Conservation (phyloP, 2,797 vertebrate species). For the Lacerta agilis region DNA sequence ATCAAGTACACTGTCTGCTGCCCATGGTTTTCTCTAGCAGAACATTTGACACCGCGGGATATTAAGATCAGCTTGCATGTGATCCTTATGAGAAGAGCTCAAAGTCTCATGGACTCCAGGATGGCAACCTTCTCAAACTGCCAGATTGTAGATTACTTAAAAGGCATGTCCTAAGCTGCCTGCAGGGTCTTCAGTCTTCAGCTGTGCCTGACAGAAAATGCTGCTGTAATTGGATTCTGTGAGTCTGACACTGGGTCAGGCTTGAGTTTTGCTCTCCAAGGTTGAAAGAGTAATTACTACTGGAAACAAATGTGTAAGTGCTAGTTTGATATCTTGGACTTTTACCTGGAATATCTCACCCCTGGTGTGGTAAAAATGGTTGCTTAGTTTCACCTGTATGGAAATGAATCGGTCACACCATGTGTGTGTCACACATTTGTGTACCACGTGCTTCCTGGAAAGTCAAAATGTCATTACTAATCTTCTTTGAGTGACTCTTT, state of each 20-base stretch:
- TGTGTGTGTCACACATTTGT: background rate
- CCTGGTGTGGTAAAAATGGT: background rate
- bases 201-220: slow-evolving; percentile 4
- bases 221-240: slow-evolving; percentile 30
- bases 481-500: background rate
- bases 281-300: slow-evolving; percentile 34
- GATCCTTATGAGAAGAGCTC: background rate
- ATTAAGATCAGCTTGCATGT: slow-evolving; percentile 2
- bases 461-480: background rate
- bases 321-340: background rate
- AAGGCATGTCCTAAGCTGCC: slow-evolving; percentile 6
- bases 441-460: background rate
- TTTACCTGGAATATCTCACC: background rate
- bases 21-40: background rate
- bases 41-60: background rate
- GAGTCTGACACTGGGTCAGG: slow-evolving; percentile 20
- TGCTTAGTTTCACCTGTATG: background rate
- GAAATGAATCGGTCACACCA: background rate
- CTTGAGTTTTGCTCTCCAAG: slow-evolving; percentile 28
- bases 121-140: background rate
- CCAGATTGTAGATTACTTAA: slow-evolving; percentile 23
- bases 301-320: slow-evolving; percentile 17
- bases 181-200: slow-evolving; percentile 19
- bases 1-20: background rate
- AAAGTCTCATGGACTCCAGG: background rate